A percentile compares a stretch with the other conserved stretches of the same genome.
phyloP scores from a whole-genome alignment of 2,113 vertebrate genomes.

The Ophthalmolycus amberensis region DNA sequence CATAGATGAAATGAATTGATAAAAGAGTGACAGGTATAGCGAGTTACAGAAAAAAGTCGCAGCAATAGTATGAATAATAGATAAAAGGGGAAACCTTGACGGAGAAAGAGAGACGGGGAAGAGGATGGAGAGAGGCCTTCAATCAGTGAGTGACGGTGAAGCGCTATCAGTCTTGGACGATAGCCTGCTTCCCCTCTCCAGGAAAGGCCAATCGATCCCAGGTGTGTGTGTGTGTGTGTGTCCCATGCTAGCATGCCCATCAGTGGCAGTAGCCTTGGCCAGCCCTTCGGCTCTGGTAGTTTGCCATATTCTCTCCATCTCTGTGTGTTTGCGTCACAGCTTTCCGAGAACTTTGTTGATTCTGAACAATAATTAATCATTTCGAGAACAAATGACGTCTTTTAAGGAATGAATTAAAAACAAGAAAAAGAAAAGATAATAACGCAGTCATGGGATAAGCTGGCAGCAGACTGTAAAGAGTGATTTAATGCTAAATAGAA shows the following conservation, averaged over 20 bases:
- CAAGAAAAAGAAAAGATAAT: neutral
- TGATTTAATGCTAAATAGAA: neutral
- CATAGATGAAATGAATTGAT: slow-evolving; percentile 43
- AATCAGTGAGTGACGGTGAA: slow-evolving; percentile 49
- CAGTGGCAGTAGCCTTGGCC: slow-evolving; percentile 37
- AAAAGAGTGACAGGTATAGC: slow-evolving; percentile 26
- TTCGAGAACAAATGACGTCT: neutral
- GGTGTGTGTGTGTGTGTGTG: slow-evolving; percentile 27
- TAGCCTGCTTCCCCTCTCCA: slow-evolving; percentile 52
- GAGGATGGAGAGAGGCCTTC: slow-evolving; percentile 41
- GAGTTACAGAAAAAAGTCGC: slow-evolving; percentile 13
- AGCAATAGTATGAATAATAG: slow-evolving; percentile 36
- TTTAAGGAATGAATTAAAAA: neutral
- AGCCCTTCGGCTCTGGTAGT: slow-evolving; percentile 19
- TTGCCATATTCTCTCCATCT: slow-evolving; percentile 32
- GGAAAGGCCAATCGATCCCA: slow-evolving; percentile 66
- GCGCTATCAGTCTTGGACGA: slow-evolving; percentile 60
- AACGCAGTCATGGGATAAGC: neutral
- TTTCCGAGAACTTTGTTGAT: slow-evolving; percentile 1
- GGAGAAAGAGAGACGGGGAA: slow-evolving; percentile 15
- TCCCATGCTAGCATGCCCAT: slow-evolving; percentile 35
- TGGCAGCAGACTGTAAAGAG: neutral
- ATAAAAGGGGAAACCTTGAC: slow-evolving; percentile 34
- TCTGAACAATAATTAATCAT: slow-evolving; percentile 3
- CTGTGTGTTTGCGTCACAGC: slow-evolving; percentile 22